A percentile compares a stretch with the other conserved stretches of the same genome.
These are phyloP conservation scores for Nipponia nippon DNA, from an alignment of 2,113 vertebrate genomes.

Conservation along the genomic window DNA sequence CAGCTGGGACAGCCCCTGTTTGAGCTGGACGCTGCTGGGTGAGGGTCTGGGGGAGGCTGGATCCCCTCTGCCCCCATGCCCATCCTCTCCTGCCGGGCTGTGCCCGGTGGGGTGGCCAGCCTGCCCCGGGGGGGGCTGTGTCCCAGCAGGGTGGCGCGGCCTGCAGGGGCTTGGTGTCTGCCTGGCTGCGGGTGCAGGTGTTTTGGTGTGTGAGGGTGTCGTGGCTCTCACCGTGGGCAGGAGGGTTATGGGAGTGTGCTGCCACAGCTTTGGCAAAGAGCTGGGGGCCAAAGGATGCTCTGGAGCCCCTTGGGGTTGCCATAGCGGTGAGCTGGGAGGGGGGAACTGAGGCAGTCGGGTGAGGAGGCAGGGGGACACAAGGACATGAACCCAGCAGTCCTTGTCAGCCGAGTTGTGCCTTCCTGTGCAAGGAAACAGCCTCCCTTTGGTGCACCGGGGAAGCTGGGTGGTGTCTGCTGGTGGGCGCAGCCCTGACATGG, in stretches of 20 bases:
- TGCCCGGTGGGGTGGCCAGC: rapidly evolving
- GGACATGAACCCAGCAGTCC: not conserved
- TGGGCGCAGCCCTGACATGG: not conserved
- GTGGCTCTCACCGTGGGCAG: not conserved
- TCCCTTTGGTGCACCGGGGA: rapidly evolving
- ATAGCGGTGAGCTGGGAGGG: not conserved
- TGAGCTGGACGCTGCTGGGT: not conserved
- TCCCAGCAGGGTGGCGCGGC: not conserved
- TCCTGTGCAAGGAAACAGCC: not conserved
- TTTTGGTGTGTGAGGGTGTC: too few species aligned
- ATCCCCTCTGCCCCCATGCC: not conserved
- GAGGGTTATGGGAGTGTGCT: not conserved
- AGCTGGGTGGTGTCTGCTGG: not conserved
- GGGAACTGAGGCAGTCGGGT: not conserved
- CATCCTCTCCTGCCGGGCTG: not conserved
- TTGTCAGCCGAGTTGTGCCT: not conserved
- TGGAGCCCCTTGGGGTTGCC: not conserved
- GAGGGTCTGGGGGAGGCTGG: not conserved
- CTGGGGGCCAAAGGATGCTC: not conserved
- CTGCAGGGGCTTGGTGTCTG: rapidly evolving
- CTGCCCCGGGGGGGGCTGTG: not conserved
- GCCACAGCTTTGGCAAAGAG: not conserved
- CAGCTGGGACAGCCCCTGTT: not conserved
- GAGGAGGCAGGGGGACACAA: not conserved
- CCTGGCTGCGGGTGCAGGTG: not conserved